phyloP scores from a whole-genome alignment of 2,888 invertebrate genomes.

The Cerceris rybyensis region DNA sequence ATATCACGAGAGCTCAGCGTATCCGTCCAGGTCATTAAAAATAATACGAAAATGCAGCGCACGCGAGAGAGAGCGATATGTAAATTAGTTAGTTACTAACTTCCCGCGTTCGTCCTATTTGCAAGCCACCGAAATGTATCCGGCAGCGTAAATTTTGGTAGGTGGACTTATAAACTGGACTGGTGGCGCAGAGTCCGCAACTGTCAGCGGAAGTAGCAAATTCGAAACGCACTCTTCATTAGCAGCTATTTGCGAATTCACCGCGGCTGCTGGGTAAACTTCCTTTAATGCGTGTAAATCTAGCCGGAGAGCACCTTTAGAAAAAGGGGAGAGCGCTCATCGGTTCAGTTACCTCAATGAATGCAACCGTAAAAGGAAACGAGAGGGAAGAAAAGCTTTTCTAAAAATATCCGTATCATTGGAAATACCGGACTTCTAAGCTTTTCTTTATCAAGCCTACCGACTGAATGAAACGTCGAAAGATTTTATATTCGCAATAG shows the following conservation, averaged over 20 bases:
- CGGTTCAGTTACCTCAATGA: background rate
- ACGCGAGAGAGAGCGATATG: background rate
- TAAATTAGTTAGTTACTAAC: constrained; percentile 14
- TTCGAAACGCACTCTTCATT: constrained; percentile 29
- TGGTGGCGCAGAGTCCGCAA: background rate
- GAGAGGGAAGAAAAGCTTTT: background rate
- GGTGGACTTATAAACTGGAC: constrained; percentile 20
- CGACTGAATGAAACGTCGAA: too few relatives aligned
- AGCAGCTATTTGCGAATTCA: constrained; percentile 28
- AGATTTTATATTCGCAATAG: too few relatives aligned
- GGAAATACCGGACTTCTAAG: too few relatives aligned
- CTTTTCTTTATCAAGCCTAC: too few relatives aligned
- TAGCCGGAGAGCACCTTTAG: constrained; percentile 2
- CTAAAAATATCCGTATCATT: background rate
- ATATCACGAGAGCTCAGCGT: background rate
- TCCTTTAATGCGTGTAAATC: constrained; percentile 5
- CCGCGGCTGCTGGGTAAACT: constrained; percentile 16
- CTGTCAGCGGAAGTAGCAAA: constrained; percentile 6
- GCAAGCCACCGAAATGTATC: constrained; percentile 4
- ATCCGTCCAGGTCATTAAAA: constrained; percentile 5
- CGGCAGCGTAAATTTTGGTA: constrained; percentile 9
- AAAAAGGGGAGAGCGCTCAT: constrained; percentile 3
- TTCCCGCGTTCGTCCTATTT: background rate
- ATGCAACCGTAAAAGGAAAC: background rate
- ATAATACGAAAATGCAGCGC: constrained; percentile 6